Conservation (phyloP, 2,113 vertebrate genomes). For the Cavia aperea region DNA sequence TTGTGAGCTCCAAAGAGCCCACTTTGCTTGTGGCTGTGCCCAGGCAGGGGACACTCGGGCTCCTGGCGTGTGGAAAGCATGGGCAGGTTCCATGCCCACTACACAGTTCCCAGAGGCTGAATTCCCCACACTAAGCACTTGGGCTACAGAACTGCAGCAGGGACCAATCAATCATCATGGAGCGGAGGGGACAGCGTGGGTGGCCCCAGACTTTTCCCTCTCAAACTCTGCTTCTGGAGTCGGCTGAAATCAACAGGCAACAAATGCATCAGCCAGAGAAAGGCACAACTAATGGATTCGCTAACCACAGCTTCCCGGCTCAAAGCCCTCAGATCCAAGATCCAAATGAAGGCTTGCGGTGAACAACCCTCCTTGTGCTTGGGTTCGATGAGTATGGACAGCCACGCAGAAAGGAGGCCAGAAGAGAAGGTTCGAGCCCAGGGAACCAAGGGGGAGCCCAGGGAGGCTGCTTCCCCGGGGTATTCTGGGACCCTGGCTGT, state of each 20-base stretch:
- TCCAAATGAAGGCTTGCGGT: fast-evolving
- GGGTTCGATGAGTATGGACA: no score
- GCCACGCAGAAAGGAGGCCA: not conserved
- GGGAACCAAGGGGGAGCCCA: not conserved
- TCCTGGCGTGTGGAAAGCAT: fast-evolving
- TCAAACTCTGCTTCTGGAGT: no score
- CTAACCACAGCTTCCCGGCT: no score
- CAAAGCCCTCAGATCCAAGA: not conserved
- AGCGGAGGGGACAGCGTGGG: not conserved
- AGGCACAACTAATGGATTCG: no score
- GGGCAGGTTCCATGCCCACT: fast-evolving
- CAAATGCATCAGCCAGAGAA: not conserved
- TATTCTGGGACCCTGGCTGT: not conserved
- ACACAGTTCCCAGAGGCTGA: not conserved
- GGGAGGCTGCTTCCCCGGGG: not conserved
- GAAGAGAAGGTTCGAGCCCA: no score
- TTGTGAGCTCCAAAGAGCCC: fast-evolving
- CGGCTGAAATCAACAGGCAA: not conserved
- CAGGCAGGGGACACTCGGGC: not conserved
- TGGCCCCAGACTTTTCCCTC: not conserved
- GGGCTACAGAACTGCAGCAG: not conserved
- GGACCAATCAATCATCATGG: not conserved
- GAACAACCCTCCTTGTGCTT: not conserved
- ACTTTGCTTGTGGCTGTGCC: not conserved
- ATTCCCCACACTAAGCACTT: not conserved